Base-by-base conservation (phyloP, 2,113 vertebrate species). In the Tursiops truncatus region DNA sequence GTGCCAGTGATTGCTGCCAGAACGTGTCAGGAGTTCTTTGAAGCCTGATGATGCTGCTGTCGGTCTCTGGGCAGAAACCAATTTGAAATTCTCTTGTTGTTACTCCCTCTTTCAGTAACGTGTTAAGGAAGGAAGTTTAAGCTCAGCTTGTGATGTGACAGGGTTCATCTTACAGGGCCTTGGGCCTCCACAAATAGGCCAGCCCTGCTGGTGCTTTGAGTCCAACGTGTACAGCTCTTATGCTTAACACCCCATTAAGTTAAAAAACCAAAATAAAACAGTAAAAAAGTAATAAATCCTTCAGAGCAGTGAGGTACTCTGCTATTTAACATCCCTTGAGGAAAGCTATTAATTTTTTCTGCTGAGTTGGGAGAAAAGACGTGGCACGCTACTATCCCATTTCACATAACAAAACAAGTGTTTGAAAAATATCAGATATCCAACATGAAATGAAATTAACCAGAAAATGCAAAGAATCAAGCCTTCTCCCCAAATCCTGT, bases 391-490 rank as follows among this genome's bases (percentile, higher is more conserved):
- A 12, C 8, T 63, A 23, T 95, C 73, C 33, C 79, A 89, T 97
- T 79, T 96, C 93, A 97, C 1, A 73, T 94, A 97, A 97, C 58
- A 62, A 95, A 97, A 86, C 77, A 80, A 96, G 63, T 25, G 44
- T 96, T 88, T 92, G 88, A 95, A 65, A 87, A 77, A 8, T 89
- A 56, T 85, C 31, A 94, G 33, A 2, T 58, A 20, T 91, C 86
- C 98, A 67, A 38, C 76, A 94, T 87, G 87, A 80, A 88, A 14
- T 94, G 82, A 92, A 98, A 91, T 96, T 94, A 44, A 21, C 20
- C 38, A 90, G 94, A 92, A 96, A 81, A 96, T 50, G 17, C 65
- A 86, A 44, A 68, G 17, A 91, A 23, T n/a, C 71, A 83, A 88
- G 76, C 62, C 6, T 85, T 87, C 47, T 97, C 38, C 94, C 5